phyloP scores from a whole-genome alignment of 2,888 invertebrate species.

The Scaptodrosophila latifasciaeformis region DNA sequence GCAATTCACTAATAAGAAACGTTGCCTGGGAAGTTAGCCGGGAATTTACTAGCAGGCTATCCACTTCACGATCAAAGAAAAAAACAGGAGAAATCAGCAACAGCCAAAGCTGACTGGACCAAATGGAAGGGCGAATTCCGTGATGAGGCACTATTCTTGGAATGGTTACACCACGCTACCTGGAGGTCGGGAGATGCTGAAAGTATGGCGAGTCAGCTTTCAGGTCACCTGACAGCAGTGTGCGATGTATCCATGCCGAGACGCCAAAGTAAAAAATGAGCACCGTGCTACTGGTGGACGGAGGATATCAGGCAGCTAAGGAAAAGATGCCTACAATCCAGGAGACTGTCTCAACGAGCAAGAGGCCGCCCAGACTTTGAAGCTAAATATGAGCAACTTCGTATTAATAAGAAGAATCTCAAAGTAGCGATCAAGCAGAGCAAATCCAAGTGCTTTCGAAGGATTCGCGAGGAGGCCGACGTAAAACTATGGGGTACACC shows the following conservation, averaged over 20 bases:
- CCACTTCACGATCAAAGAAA: neutral
- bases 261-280: neutral
- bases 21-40: constrained; percentile 5
- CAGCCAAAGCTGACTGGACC: neutral
- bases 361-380: too few species aligned
- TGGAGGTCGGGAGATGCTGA: neutral
- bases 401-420: neutral
- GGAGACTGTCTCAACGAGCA: too few species aligned
- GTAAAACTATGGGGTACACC: too few species aligned
- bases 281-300: too few species aligned
- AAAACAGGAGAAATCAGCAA: too few species aligned
- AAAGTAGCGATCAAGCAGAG: too few species aligned
- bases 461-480: too few species aligned
- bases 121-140: neutral
- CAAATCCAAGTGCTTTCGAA: too few species aligned
- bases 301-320: too few species aligned
- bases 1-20: neutral
- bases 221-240: too few species aligned
- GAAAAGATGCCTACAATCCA: too few species aligned
- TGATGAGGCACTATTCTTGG: neutral
- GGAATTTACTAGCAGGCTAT: constrained; percentile 3
- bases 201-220: neutral
- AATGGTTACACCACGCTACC: neutral
- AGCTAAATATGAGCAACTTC: too few species aligned
- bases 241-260: neutral